Evolutionary conservation across 2,797 vertebrate genomes (phyloP).

Genomic region (Enteromius paludinosus): DNA sequence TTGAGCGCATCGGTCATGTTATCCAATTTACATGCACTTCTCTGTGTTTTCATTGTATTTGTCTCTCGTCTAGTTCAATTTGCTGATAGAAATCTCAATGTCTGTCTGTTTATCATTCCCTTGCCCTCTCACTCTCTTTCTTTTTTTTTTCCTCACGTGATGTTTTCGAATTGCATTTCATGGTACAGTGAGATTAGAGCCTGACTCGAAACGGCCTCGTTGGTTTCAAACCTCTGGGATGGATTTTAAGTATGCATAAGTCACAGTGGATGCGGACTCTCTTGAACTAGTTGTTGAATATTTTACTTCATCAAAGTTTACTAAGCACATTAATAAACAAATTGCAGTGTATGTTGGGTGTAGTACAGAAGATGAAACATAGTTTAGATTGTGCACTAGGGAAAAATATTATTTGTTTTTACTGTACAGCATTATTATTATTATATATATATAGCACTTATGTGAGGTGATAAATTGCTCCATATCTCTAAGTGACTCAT

Average conservation of each 20-base stretch:
- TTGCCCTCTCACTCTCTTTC: background rate
- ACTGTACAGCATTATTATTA: background rate
- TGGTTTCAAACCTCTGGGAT: conserved; percentile 33
- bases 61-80: conserved; percentile 10
- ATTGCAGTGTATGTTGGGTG: background rate
- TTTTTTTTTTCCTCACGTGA: background rate
- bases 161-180: conserved; percentile 24
- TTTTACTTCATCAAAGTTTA: conserved; percentile 37
- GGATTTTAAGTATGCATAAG: conserved; percentile 40
- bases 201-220: background rate
- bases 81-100: conserved; percentile 58
- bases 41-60: conserved; percentile 58
- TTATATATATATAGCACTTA: background rate
- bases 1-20: conserved; percentile 25
- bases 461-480: background rate
- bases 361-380: conserved; percentile 7
- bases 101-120: conserved; percentile 33
- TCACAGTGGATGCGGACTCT: conserved; percentile 17
- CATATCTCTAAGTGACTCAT: conserved; percentile 10
- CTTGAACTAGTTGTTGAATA: conserved; percentile 19
- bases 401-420: conserved; percentile 16
- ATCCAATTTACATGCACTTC: conserved; percentile 44
- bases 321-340: conserved; percentile 1
- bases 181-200: conserved; percentile 35
- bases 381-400: background rate